phyloP scores from a whole-genome alignment of 2,113 vertebrate genomes.

The Catharus fuscescens region DNA sequence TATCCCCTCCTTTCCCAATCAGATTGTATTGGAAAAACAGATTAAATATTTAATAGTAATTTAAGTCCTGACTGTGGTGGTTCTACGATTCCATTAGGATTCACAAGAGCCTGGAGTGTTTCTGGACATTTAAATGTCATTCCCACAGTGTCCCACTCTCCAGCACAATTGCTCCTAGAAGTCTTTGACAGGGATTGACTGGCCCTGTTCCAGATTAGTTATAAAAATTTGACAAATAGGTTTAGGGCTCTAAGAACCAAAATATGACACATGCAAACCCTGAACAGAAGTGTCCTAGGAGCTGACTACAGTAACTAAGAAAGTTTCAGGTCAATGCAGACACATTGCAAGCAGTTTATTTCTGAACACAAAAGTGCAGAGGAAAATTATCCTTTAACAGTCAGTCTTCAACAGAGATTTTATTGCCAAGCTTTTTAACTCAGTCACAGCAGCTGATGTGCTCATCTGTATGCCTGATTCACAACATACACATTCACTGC shows the following conservation, averaged over 20 bases:
- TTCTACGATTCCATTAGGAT: not conserved
- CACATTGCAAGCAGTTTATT: not conserved
- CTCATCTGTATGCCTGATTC: not conserved
- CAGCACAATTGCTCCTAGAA: not conserved
- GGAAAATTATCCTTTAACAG: not conserved
- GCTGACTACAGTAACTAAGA: not conserved
- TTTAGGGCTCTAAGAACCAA: conserved; percentile 29
- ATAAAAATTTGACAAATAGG: not conserved
- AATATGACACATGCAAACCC: not conserved
- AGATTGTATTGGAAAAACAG: not conserved
- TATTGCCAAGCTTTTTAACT: not conserved
- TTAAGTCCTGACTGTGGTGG: not conserved
- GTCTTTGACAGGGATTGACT: not conserved
- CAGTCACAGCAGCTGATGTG: not conserved
- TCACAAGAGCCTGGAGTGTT: not conserved
- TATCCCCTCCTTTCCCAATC: not conserved
- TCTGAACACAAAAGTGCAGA: not conserved
- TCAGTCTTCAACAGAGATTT: not conserved
- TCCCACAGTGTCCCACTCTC: not conserved
- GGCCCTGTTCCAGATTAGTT: not conserved
- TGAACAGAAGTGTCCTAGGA: not conserved
- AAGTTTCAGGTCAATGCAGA: not conserved
- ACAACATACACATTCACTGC: not conserved
- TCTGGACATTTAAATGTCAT: not conserved
- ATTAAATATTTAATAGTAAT: not conserved